Conservation (phyloP, 2,888 invertebrate genomes). For the Coelinius sp. region DNA sequence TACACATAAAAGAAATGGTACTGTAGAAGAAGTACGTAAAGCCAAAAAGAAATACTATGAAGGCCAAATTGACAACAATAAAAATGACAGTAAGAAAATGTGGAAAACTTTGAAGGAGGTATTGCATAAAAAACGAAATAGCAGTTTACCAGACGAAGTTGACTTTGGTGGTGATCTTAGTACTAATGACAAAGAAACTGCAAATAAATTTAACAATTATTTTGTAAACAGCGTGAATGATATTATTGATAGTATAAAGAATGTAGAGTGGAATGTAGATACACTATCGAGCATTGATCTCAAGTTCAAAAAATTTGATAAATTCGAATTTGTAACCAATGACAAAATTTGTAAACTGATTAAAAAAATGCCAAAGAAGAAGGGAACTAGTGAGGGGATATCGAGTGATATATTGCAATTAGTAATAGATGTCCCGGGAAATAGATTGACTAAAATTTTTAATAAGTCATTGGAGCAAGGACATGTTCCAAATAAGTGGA, state of each 20-base stretch:
- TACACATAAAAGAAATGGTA: slow-evolving; percentile 6
- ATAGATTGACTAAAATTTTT: not conserved
- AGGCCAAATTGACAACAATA: slow-evolving; percentile 28
- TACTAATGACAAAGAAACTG: not conserved
- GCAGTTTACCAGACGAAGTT: not conserved
- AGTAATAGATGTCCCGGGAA: not conserved
- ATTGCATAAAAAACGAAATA: slow-evolving; percentile 23
- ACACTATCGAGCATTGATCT: too few relatives aligned
- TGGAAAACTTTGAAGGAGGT: slow-evolving; percentile 25
- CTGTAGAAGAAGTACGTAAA: not conserved
- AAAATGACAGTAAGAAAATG: slow-evolving; percentile 19
- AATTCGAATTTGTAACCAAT: not conserved
- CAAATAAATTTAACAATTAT: slow-evolving; percentile 26
- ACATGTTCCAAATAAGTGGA: not conserved
- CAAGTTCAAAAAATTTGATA: not conserved
- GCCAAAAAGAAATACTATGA: slow-evolving; percentile 31
- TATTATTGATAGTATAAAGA: not conserved
- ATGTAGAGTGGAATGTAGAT: not conserved
- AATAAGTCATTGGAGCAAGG: not conserved
- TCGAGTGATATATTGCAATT: not conserved
- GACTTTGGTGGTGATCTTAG: not conserved
- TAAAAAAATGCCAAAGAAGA: not conserved
- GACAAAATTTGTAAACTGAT: not conserved
- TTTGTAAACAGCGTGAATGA: not conserved
- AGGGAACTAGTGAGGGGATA: not conserved